Evolutionary conservation across 2,797 vertebrate genomes (phyloP).

Genomic region (Psittacula derbiana): DNA sequence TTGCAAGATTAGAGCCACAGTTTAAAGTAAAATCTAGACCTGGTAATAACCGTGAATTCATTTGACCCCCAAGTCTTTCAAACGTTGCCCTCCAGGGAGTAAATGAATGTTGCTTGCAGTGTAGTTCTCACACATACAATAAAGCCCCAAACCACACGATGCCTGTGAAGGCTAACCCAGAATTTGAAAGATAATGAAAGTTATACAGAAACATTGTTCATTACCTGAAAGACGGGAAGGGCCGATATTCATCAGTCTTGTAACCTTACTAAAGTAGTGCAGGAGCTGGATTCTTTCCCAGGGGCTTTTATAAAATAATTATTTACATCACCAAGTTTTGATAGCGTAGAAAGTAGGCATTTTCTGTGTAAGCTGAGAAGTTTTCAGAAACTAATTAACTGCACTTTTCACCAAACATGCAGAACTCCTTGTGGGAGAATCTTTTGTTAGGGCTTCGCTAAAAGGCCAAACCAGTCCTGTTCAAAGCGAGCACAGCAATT

Average conservation of each 20-base stretch:
- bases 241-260: conserved; percentile 41
- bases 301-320: conserved; percentile 35
- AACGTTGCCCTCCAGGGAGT: background rate
- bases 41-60: conserved; percentile 28
- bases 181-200: conserved; percentile 65
- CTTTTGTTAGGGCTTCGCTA: background rate
- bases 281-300: conserved; percentile 58
- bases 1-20: background rate
- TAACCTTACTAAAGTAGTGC: conserved; percentile 49
- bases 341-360: conserved; percentile 3
- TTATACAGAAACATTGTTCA: conserved; percentile 56
- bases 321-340: conserved; percentile 27
- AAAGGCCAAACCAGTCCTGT: background rate
- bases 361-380: conserved; percentile 45
- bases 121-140: conserved; percentile 58
- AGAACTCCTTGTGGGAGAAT: conserved; percentile 31
- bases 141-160: background rate
- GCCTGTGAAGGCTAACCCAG: conserved; percentile 50
- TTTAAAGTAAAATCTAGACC: background rate
- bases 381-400: conserved; percentile 46
- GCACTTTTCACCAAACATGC: conserved; percentile 24
- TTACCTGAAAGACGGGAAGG: conserved; percentile 59
- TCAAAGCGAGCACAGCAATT: background rate
- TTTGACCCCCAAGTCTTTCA: conserved; percentile 56
- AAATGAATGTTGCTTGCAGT: conserved; percentile 48